These are phyloP conservation scores for Pseudomyrmex pallidus DNA, from an alignment of 1,140 invertebrate genomes.

Conservation along the genomic window DNA sequence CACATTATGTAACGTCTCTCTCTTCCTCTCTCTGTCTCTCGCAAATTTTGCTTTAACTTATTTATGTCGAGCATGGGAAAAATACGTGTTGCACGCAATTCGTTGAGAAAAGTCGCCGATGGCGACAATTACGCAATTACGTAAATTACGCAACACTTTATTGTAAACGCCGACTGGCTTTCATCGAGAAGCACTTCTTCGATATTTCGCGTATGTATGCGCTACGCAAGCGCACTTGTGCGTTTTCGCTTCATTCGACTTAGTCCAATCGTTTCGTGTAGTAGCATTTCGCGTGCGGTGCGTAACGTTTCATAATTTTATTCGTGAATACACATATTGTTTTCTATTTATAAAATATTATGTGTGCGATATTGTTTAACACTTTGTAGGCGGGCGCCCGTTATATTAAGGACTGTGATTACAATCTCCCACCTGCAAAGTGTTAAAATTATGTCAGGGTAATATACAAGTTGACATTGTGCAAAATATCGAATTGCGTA, in stretches of 20 bases:
- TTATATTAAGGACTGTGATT: too few relatives aligned
- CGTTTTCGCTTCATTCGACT: background rate
- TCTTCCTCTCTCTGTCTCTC: constrained; percentile 10
- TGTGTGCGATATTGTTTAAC: background rate
- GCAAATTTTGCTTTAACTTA: constrained; percentile 10
- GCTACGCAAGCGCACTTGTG: constrained; percentile 19
- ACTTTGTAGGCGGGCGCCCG: too few relatives aligned
- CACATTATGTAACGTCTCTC: background rate
- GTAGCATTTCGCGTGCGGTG: background rate
- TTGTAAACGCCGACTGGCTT: background rate
- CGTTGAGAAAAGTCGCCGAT: background rate
- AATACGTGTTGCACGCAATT: background rate
- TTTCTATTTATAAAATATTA: background rate
- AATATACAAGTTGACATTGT: too few relatives aligned
- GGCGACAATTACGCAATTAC: constrained; percentile 38
- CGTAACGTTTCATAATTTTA: background rate
- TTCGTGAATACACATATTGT: background rate
- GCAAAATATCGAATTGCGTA: too few relatives aligned
- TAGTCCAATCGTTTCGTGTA: background rate
- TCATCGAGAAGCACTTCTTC: background rate
- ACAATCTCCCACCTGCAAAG: background rate
- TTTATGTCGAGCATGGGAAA: background rate
- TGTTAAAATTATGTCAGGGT: background rate
- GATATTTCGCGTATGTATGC: background rate
- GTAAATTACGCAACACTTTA: constrained; percentile 37